Base-by-base conservation (phyloP, 1,140 invertebrate species). In the Pseudomyrmex gracilis region DNA sequence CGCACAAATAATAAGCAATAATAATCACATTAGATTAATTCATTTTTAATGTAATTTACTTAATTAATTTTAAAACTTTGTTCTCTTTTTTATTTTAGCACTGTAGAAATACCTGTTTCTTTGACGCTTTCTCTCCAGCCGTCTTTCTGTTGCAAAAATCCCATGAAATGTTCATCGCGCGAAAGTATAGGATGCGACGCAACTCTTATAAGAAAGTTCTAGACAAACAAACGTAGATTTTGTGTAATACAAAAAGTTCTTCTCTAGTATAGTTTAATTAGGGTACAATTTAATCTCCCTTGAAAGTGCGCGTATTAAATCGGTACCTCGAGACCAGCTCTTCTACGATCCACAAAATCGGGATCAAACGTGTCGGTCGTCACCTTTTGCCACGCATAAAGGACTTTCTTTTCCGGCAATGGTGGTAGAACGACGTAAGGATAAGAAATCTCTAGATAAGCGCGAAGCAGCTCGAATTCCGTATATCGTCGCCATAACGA, bases 401-500 rank as follows among this genome's bases (percentile, higher is more conserved):
- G 94, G 68, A 97, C 97, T 89, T 96, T 95, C 93, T 98, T 98
- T 89, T 98, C 97, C 24, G 97, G 97, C 71, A 98, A 93, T 51
- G 97, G 97, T 64, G 97, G 97, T 85, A 98, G 95, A 22, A 98
- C 96, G 64, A 97, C 95, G 91, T 96, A 96, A 10, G 97, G 97
- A 94, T 97, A 98, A 53, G 95, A 96, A 34, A 96, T 95, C 91
- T 97, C 96, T 80, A 98, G 93, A 91, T 98, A 98, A 84, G 96
- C 96, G 89, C 96, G 94, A 43, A 98, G 95, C 83, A 97, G 95
- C 92, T 98, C 97, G 95, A 98, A 98, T 93, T 98, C 97, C 83
- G 97, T 97, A 89, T 98, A 98, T 67, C 97, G 94, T 86, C 97
- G 94, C 97, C 97, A 98, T 71, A 97, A 95, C 13, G 97, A 96